Evolutionary conservation across 2,113 vertebrate species (phyloP).

Genomic region (Sakesphorus luctuosus): DNA sequence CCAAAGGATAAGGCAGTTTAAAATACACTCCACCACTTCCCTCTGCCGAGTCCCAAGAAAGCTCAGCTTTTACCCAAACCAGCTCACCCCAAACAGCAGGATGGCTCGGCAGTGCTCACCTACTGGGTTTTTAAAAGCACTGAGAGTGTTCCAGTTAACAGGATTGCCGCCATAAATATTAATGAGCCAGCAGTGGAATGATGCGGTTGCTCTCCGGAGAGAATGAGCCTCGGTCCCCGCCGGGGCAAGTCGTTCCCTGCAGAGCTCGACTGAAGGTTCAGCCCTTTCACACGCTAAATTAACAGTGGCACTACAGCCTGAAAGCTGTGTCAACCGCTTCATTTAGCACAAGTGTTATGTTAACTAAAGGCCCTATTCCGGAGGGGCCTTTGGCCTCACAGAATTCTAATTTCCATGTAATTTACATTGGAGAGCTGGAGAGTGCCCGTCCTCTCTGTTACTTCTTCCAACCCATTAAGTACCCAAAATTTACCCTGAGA

Average conservation of each 20-base stretch:
- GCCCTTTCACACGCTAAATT: constrained; percentile 63
- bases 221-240: not conserved
- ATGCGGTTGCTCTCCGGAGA: not conserved
- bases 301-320: constrained; percentile 44
- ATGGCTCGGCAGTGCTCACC: not conserved
- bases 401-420: constrained; percentile 65
- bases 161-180: not conserved
- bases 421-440: constrained; percentile 54
- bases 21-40: not conserved
- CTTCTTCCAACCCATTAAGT: not conserved
- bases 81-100: not conserved
- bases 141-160: not conserved
- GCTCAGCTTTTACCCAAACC: not conserved
- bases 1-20: not conserved
- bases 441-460: not conserved
- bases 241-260: not conserved
- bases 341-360: constrained; percentile 74
- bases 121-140: not conserved
- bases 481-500: not conserved
- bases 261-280: not conserved
- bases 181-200: not conserved
- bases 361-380: constrained; percentile 56
- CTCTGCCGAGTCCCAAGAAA: not conserved
- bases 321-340: constrained; percentile 69
- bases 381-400: constrained; percentile 59